Percentiles rank a stretch among this genome's conserved stretches.
Conservation (phyloP, 1,140 invertebrate genomes). For the Euwallacea fornicatus region DNA sequence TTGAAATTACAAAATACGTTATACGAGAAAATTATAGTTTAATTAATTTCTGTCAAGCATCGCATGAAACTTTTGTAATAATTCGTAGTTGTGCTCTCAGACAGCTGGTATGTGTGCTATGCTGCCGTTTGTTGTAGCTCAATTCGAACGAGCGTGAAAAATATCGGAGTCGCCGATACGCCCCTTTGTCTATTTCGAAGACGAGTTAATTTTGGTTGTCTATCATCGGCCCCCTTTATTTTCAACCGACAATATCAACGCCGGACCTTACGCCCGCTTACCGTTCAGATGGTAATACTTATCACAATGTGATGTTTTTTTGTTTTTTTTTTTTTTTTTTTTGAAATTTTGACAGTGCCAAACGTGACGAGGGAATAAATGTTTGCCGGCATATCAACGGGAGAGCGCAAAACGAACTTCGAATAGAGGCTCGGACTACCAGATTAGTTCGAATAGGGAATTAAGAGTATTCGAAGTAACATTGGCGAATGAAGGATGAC, state of each 20-base stretch:
- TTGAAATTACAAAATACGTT: no score
- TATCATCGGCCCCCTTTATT: conserved; percentile 18
- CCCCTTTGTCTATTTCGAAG: conserved; percentile 27
- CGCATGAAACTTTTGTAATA: conserved; percentile 18
- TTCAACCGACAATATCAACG: conserved; percentile 10
- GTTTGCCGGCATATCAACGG: no score
- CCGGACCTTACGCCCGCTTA: not conserved
- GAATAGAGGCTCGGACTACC: no score
- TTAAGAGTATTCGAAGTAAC: no score
- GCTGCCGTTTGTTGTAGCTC: conserved; percentile 14
- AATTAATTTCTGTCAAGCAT: conserved; percentile 22
- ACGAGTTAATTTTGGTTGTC: conserved; percentile 25
- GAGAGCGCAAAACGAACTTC: no score
- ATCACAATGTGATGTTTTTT: no score
- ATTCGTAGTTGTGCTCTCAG: conserved; percentile 9
- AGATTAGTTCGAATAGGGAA: no score
- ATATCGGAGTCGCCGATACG: conserved; percentile 16
- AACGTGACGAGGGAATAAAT: no score
- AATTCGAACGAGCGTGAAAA: conserved; percentile 24
- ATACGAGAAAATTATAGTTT: conserved; percentile 3
- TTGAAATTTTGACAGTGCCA: no score
- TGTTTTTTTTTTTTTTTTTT: no score
- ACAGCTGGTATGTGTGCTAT: conserved; percentile 21
- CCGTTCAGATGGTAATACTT: no score
- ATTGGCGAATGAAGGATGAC: no score